These are phyloP conservation scores for Romanomermis culicivorax DNA, from an alignment of 2,888 invertebrate genomes.

Conservation along the genomic window DNA sequence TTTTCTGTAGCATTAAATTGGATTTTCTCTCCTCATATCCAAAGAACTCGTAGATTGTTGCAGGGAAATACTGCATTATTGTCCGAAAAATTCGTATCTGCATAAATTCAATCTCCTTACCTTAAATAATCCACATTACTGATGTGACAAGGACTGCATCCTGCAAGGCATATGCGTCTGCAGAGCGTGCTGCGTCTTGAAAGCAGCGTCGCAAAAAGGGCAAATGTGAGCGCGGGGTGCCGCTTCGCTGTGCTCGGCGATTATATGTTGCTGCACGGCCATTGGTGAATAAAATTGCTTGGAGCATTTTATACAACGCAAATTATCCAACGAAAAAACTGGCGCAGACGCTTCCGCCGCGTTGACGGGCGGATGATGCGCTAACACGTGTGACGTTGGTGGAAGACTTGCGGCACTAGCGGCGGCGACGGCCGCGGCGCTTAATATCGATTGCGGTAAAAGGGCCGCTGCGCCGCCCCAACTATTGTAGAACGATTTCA, in stretches of 20 bases:
- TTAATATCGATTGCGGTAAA: conserved; percentile 9
- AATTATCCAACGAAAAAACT: background rate
- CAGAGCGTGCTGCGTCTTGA: conserved; percentile 32
- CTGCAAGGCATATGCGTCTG: conserved; percentile 22
- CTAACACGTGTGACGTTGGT: too few relatives aligned
- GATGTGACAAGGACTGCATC: background rate
- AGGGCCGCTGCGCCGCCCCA: conserved; percentile 7
- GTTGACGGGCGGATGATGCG: background rate
- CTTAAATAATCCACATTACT: too few relatives aligned
- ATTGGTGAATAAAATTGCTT: conserved; percentile 5
- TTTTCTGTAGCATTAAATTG: too few relatives aligned
- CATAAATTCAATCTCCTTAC: too few relatives aligned
- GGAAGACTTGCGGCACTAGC: conserved; percentile 11
- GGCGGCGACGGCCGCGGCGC: conserved; percentile 1
- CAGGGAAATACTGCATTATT: too few relatives aligned
- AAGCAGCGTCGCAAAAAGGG: conserved; percentile 35
- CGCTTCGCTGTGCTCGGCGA: conserved; percentile 21
- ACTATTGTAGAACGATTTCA: background rate
- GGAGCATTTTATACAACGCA: background rate
- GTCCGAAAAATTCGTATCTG: too few relatives aligned
- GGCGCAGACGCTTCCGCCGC: background rate
- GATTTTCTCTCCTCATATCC: too few relatives aligned
- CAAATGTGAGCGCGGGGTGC: conserved; percentile 34
- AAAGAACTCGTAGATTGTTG: too few relatives aligned
- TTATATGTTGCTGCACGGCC: conserved; percentile 26